These are phyloP conservation scores for Campaea margaritaria DNA, from an alignment of 2,888 invertebrate species.

Conservation along the genomic window DNA sequence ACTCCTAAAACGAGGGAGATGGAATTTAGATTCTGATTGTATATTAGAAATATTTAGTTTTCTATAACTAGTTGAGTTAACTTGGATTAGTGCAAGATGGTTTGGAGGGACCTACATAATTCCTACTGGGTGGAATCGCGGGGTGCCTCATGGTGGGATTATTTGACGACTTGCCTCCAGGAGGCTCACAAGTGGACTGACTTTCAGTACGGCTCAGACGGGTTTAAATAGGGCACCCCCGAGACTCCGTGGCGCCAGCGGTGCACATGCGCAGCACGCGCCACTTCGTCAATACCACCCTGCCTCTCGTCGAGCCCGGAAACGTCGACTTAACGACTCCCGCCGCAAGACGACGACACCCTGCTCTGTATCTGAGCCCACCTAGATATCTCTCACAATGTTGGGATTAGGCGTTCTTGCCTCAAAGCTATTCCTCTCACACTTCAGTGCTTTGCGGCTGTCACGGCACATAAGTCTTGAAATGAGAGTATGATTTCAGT, in stretches of 20 bases:
- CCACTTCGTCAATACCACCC: conserved; percentile 79
- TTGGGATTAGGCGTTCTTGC: conserved; percentile 24
- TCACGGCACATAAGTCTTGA: conserved; percentile 1
- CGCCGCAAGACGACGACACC: conserved; percentile 66
- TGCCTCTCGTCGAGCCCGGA: conserved; percentile 79
- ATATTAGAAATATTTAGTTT: conserved; percentile 15
- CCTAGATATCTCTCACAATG: conserved; percentile 47
- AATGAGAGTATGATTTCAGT: not conserved
- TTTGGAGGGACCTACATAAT: conserved; percentile 56
- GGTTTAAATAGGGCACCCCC: conserved; percentile 73
- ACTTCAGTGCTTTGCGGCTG: conserved; percentile 2
- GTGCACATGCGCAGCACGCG: conserved; percentile 76
- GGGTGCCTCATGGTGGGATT: conserved; percentile 30
- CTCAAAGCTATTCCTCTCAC: conserved; percentile 7
- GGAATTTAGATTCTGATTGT: conserved; percentile 9
- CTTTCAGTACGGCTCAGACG: conserved; percentile 65
- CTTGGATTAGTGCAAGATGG: conserved; percentile 1
- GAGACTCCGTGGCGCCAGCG: conserved; percentile 80
- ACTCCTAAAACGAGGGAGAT: conserved; percentile 71
- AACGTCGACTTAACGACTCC: conserved; percentile 77
- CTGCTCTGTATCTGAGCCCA: conserved; percentile 52
- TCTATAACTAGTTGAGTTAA: not conserved
- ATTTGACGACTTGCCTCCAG: conserved; percentile 58
- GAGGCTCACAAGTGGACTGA: conserved; percentile 71
- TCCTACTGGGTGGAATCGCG: conserved; percentile 37